Evolutionary conservation across 2,113 vertebrate genomes (phyloP), one percentile per base, ranked within the genome.

Genomic region (Sprattus sprattus): DNA sequence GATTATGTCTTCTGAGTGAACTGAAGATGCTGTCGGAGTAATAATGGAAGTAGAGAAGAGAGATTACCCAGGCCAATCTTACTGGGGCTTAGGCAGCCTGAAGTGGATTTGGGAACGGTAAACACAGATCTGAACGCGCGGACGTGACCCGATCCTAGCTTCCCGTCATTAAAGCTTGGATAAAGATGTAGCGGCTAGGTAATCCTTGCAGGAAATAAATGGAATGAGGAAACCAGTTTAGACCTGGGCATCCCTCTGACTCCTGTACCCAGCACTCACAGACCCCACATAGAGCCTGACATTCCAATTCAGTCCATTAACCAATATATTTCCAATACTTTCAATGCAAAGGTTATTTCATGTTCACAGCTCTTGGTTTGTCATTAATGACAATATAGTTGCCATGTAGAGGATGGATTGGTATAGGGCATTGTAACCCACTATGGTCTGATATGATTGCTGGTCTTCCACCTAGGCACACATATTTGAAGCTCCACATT

Each of bases 161-260:
- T 78, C 25, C 11, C 71, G 16, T 78, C 71, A 78, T 71, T 44
- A 78, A 39, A 78, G 32, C 28, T 39, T 2, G 28, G 71, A 78
- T 78, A 16, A 78, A 78, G 71, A 78, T 13, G 5, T 15, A 8
- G 64, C 13, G 13, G 71, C 28, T 15, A 78, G 71, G 81, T 88
- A 90, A 90, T 92, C 87, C 87, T 82, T 83, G 67, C 52, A 32
- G 25, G 81, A 81, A 89, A 88, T 83, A 90, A 90, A 83, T 83
- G 86, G 88, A 92, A 91, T 88, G 87, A 84, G 49, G 67, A 81
- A 86, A 84, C 87, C 67, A 86, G 90, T 91, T 92, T 88, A 89
- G n/a, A 22, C 0, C 20, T 11, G 20, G 28, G 83, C 78, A 71
- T 75, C 67, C 28, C 25, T 39, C 28, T 78, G 25, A 78, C 32